Percentiles rank a stretch among this genome's conserved stretches.
phyloP scores from a whole-genome alignment of 1,140 invertebrate genomes.

The Tetraneura akinire region DNA sequence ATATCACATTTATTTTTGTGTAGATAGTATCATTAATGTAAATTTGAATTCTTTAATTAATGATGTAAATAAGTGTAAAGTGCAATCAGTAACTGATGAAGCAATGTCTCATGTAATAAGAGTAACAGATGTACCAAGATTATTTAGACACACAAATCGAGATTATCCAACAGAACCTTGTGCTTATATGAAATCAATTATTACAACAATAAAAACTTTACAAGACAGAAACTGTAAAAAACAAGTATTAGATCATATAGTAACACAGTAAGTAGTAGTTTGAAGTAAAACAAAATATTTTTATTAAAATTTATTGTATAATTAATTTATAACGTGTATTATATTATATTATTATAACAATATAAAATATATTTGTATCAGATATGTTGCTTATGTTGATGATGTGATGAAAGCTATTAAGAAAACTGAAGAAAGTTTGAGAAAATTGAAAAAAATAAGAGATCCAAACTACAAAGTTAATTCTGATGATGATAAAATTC shows the following conservation, averaged over 20 bases:
- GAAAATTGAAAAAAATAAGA: conserved; percentile 41
- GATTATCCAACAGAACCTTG: conserved; percentile 42
- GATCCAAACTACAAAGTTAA: conserved; percentile 47
- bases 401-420: conserved; percentile 47
- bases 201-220: conserved; percentile 20
- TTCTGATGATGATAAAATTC: conserved; percentile 47
- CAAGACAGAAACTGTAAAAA: conserved; percentile 40
- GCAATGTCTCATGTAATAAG: conserved; percentile 45
- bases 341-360: too few species aligned
- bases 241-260: conserved; percentile 43
- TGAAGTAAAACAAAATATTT: not conserved
- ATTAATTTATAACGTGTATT: too few species aligned
- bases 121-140: conserved; percentile 45
- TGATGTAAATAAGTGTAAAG: conserved; percentile 32
- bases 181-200: conserved; percentile 48
- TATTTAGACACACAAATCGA: conserved; percentile 44
- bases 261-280: conserved; percentile 33
- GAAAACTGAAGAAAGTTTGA: conserved; percentile 48
- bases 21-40: conserved; percentile 30
- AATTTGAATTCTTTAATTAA: conserved; percentile 15
- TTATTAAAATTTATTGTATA: not conserved
- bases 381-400: conserved; percentile 41
- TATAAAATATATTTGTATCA: not conserved
- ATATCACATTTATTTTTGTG: not conserved
- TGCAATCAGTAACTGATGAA: conserved; percentile 33